phyloP scores from a whole-genome alignment of 2,888 invertebrate species.

The Yponomeuta cagnagella region DNA sequence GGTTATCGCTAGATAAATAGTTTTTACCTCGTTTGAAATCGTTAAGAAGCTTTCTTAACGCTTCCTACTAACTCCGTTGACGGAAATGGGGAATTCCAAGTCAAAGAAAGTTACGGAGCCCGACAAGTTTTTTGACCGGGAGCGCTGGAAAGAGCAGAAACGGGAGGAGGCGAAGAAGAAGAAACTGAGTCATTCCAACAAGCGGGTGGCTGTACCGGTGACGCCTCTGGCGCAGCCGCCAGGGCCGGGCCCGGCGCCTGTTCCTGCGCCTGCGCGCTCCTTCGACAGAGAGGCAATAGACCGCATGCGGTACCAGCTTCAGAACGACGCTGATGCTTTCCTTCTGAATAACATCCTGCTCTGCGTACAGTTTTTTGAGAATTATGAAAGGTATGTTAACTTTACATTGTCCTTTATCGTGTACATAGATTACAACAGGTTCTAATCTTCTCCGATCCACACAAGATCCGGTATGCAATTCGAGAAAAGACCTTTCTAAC shows the following conservation, averaged over 20 bases:
- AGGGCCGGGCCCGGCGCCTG: constrained; percentile 32
- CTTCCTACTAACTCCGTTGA: constrained; percentile 5
- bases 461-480: too few species aligned
- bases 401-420: constrained; percentile 8
- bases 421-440: too few species aligned
- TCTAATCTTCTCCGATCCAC: too few species aligned
- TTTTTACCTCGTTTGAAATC: too few species aligned
- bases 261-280: constrained; percentile 46
- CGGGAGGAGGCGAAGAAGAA: constrained; percentile 49
- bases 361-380: constrained; percentile 85
- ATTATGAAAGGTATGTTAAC: constrained; percentile 81
- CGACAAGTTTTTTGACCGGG: constrained; percentile 58
- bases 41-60: constrained; percentile 7
- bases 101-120: constrained; percentile 59
- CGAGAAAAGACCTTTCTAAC: too few species aligned
- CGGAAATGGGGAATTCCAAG: constrained; percentile 61
- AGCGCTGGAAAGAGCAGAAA: constrained; percentile 54
- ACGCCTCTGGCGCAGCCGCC: constrained; percentile 32
- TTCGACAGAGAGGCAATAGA: constrained; percentile 74
- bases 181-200: constrained; percentile 37
- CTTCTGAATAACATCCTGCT: constrained; percentile 85
- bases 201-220: constrained; percentile 43
- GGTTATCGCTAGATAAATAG: too few species aligned
- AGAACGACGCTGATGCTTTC: constrained; percentile 80
- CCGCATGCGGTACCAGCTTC: constrained; percentile 76